Evolutionary conservation across 1,140 invertebrate genomes (phyloP), one percentile per base, ranked within the genome.

Genomic region (Monomorium pharaonis): DNA sequence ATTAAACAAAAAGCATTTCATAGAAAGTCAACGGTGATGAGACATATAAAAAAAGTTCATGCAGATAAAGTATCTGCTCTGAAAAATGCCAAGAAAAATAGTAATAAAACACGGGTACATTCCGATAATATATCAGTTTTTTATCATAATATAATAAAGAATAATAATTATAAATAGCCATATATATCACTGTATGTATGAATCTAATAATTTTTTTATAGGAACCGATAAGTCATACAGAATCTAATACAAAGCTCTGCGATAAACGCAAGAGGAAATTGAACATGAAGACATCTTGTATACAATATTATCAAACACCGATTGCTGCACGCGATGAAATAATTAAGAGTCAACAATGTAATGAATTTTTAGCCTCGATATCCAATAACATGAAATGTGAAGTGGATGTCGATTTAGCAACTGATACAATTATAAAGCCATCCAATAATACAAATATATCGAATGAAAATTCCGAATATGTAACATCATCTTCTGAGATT

Each of bases 181-280:
- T n/a, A n/a, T n/a, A n/a, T n/a, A n/a, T n/a, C n/a, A n/a, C n/a
- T n/a, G n/a, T 37, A 37, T 37, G 2, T 37, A 0, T 37, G 37
- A 37, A 37, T 37, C 7, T 30, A 44, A 44, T 18, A 33, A 58
- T 75, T 42, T 62, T 75, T 62, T 78, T 16, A 3, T 30, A 89
- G 88, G 69, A 84, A 67, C 96, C 96, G 96, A 95, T 96, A 93
- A 95, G 96, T 85, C 96, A 96, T 88, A 92, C 96, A 87, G 96
- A 97, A 91, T 94, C 94, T 33, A 95, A 96, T 85, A 92, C 94
- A 30, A 95, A 96, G 78, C 88, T 16, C 96, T 97, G 97, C 92
- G 96, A 95, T n/a, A 96, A 96, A 49, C 97, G 97, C 93, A 96
- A 96, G 0, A 96, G 96, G 84, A 94, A 95, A 27, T 97, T 97